These are phyloP conservation scores for Xiphophorus birchmanni DNA, from an alignment of 2,797 vertebrate genomes.

Conservation along the genomic window DNA sequence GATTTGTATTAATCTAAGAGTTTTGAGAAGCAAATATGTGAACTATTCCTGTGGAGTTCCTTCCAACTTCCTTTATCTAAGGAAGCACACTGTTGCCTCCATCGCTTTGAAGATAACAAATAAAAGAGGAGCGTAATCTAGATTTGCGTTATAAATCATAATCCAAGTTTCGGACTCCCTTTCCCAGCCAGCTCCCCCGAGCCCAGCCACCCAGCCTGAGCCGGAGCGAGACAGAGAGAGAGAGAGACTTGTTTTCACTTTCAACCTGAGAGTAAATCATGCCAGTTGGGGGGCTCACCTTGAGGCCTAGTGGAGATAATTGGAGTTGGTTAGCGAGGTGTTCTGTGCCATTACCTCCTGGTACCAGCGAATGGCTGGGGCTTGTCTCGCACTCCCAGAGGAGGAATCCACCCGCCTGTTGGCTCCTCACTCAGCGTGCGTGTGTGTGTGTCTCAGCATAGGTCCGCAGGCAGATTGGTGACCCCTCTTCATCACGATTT, in stretches of 20 bases:
- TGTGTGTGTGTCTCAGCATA: slow-evolving; percentile 34
- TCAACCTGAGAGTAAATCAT: slow-evolving; percentile 84
- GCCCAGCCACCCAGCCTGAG: slow-evolving; percentile 54
- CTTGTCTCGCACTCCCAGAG: slow-evolving; percentile 76
- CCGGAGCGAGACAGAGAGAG: slow-evolving; percentile 54
- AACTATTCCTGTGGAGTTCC: slow-evolving; percentile 63
- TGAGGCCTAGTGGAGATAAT: slow-evolving; percentile 83
- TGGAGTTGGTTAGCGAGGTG: slow-evolving; percentile 81
- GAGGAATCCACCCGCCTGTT: slow-evolving; percentile 71
- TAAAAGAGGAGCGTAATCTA: slow-evolving; percentile 58
- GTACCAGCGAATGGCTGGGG: slow-evolving; percentile 76
- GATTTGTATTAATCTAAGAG: slow-evolving; percentile 49
- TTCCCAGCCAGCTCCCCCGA: slow-evolving; percentile 54
- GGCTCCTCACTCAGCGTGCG: slow-evolving; percentile 47
- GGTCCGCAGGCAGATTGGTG: slow-evolving; percentile 58
- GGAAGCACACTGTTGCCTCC: slow-evolving; percentile 46
- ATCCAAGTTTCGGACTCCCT: slow-evolving; percentile 67
- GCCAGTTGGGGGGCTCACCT: slow-evolving; percentile 79
- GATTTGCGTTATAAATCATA: slow-evolving; percentile 76
- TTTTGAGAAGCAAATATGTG: slow-evolving; percentile 67
- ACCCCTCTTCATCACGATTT: slow-evolving; percentile 77
- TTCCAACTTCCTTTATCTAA: slow-evolving; percentile 63
- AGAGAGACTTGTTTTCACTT: slow-evolving; percentile 75
- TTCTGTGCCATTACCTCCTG: slow-evolving; percentile 84
- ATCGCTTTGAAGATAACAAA: slow-evolving; percentile 65